phyloP scores from a whole-genome alignment of 92 coral and sea anemone species.

The Umimayanthus kanabou region DNA sequence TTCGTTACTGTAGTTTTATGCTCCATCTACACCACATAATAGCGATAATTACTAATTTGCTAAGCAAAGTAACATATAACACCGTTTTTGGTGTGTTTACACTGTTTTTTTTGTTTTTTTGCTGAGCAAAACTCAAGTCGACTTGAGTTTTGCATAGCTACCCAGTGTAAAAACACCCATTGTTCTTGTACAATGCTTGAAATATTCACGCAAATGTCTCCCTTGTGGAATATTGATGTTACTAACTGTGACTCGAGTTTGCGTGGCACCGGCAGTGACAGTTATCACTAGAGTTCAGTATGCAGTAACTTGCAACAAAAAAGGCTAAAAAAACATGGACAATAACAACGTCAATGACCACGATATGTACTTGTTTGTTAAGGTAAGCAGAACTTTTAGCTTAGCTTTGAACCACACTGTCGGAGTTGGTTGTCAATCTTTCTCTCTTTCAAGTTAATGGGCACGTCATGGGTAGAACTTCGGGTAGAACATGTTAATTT shows the following conservation, averaged over 20 bases:
- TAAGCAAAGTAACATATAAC: no score
- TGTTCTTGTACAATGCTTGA: background rate
- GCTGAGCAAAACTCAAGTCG: no score
- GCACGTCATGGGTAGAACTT: background rate
- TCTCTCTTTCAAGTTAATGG: background rate
- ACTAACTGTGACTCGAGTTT: background rate
- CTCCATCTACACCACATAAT: no score
- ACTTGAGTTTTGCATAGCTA: no score
- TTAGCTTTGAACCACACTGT: background rate
- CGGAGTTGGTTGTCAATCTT: background rate
- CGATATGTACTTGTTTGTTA: slow-evolving; percentile 1
- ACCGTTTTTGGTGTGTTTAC: no score
- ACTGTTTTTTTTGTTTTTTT: no score
- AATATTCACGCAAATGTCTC: slow-evolving; percentile 37
- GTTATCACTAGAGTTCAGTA: background rate
- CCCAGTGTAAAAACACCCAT: no score
- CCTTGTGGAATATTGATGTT: background rate
- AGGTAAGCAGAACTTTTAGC: background rate
- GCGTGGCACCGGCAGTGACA: background rate
- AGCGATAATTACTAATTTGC: no score
- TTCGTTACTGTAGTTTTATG: no score
- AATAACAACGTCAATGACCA: background rate
- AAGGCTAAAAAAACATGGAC: background rate
- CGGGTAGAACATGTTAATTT: background rate
- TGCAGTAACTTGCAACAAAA: background rate